A percentile compares a stretch with the other conserved stretches of the same genome.
phyloP scores from a whole-genome alignment of 2,888 invertebrate species.

The Megamerina dolium region DNA sequence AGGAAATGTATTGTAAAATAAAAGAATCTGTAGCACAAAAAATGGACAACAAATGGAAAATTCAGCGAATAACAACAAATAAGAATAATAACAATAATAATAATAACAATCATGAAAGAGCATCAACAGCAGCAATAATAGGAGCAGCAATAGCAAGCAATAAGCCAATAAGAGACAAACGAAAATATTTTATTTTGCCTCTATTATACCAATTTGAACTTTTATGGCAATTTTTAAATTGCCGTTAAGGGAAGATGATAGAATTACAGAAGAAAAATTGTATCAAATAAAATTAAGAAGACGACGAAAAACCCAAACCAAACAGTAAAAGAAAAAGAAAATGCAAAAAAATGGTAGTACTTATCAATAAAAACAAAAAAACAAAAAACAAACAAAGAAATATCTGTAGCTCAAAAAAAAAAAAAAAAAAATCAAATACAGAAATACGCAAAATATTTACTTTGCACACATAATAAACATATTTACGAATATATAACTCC shows the following conservation, averaged over 20 bases:
- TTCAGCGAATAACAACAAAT: background rate
- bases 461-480: too few relatives aligned
- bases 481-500: too few relatives aligned
- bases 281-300: background rate
- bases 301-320: background rate
- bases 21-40: too few relatives aligned
- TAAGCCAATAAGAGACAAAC: slow-evolving; percentile 1
- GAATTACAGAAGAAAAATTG: background rate
- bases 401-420: too few relatives aligned
- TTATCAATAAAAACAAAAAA: background rate
- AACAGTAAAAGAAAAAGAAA: slow-evolving; percentile 1
- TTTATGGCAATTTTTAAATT: slow-evolving; percentile 13
- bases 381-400: background rate
- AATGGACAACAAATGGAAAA: too few relatives aligned
- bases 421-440: too few relatives aligned
- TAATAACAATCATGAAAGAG: too few relatives aligned
- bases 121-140: background rate
- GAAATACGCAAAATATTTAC: too few relatives aligned
- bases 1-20: too few relatives aligned
- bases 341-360: background rate
- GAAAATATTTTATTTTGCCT: slow-evolving; percentile 6
- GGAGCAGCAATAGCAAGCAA: background rate
- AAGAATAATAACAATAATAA: background rate
- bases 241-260: slow-evolving; percentile 3
- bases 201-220: slow-evolving; percentile 12